Evolutionary conservation across 2,888 invertebrate genomes (phyloP), one percentile per base, ranked within the genome.

Genomic region (Parelbella ahira): DNA sequence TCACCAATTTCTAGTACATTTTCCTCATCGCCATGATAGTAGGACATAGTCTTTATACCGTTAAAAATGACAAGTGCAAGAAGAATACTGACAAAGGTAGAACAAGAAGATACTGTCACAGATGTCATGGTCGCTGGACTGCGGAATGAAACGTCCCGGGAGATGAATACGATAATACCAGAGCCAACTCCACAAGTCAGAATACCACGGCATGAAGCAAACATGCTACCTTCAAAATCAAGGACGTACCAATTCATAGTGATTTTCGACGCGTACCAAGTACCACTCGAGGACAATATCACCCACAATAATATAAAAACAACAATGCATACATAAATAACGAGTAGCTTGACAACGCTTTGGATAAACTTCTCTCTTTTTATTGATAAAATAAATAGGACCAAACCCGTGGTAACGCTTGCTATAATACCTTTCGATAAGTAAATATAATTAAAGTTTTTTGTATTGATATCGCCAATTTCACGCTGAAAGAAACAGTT

Each of bases 61-160:
- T 69, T 73, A 47, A 68, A 82, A 2, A 67, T 51, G 41, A 82
- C 68, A 7, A 82, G 57, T 10, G 68, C 55, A 4, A 72, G 57
- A 45, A 74, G 54, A 5, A 71, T 21, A 18, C 68, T 58, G 12
- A 69, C 37, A 44, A 72, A 67, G 24, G 68, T 37, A 4, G 78
- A 62, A 52, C 70, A 66, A 37, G 78, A 54, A 12, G 75, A 50
- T 2, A 61, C 52, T n/a, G 68, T 63, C 39, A 83, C 66, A 9
- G 81, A 60, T 15, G 77, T 77, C 75, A 81, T 84, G 8, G 73
- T 77, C 1, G 82, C 77, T 13, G 81, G 80, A 52, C 84, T 83
- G 5, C 86, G 75, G 48, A 86, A 84, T 1, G 74, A 53, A 4
- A 65, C 68, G 30, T 79, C 74, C 1, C 60, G 60, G 4, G 80